Percentiles rank a stretch among this genome's conserved stretches.
Conservation (phyloP, 1,140 invertebrate genomes). For the Achatina immaculata region DNA sequence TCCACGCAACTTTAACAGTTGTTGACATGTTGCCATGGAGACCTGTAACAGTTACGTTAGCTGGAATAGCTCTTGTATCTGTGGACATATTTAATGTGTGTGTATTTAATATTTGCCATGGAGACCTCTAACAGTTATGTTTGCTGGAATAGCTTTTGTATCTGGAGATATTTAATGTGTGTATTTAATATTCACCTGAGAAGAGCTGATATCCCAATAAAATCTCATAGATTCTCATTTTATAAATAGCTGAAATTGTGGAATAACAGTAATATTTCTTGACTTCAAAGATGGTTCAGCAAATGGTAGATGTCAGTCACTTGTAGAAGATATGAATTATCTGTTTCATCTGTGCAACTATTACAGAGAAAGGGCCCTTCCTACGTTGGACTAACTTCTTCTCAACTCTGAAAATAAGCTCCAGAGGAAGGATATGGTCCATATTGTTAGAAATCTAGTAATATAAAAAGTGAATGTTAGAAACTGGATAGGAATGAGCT, state of each 20-base stretch:
- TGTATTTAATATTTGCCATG: background rate
- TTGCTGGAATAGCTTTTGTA: background rate
- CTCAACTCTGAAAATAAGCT: no score
- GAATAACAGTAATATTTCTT: no score
- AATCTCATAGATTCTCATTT: background rate
- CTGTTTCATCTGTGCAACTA: no score
- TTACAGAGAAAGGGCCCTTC: no score
- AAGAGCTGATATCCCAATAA: background rate
- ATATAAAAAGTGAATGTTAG: no score
- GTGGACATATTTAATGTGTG: background rate
- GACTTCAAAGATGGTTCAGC: no score
- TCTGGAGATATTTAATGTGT: background rate
- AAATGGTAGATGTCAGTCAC: no score
- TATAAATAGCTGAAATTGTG: background rate
- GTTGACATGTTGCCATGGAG: conserved; percentile 35
- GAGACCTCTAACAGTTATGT: background rate
- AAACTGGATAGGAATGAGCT: no score
- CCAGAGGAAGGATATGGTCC: no score
- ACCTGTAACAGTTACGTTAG: conserved; percentile 29
- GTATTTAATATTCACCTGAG: background rate
- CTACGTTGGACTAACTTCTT: no score
- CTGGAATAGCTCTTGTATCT: conserved; percentile 28
- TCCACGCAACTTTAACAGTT: conserved; percentile 36
- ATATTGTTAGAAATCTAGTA: no score
- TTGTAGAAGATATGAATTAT: no score